These are phyloP conservation scores for Chroicocephalus ridibundus DNA, from an alignment of 2,113 vertebrate species.

Conservation along the genomic window DNA sequence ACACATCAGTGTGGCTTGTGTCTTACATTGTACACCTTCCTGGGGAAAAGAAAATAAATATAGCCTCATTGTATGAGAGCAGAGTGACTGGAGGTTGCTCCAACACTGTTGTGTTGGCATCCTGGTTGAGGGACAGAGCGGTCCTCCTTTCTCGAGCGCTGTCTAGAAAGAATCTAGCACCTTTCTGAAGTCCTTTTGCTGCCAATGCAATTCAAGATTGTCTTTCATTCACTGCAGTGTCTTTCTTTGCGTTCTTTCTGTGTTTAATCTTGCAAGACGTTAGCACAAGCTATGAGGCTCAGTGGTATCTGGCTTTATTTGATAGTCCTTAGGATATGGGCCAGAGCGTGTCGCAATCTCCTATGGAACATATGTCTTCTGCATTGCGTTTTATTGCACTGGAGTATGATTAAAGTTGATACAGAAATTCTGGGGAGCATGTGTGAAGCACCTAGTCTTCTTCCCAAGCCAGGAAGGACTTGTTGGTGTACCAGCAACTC, in stretches of 20 bases:
- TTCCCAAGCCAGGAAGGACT: neutral
- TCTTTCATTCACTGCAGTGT: neutral
- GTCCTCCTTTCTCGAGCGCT: neutral
- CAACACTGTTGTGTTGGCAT: rapidly evolving
- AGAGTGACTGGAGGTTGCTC: neutral
- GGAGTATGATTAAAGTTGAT: neutral
- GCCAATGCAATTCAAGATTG: rapidly evolving
- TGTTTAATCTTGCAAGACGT: neutral
- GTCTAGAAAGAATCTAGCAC: neutral
- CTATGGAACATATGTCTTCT: neutral
- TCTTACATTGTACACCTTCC: neutral
- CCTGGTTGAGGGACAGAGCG: neutral
- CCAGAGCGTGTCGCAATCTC: rapidly evolving
- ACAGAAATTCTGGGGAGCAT: neutral
- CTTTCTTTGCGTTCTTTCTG: neutral
- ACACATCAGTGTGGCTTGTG: neutral
- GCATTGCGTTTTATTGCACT: neutral
- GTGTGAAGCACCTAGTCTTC: neutral
- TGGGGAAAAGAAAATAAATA: neutral
- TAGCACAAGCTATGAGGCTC: neutral
- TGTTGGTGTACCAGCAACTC: neutral
- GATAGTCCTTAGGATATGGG: neutral
- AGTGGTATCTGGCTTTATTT: neutral
- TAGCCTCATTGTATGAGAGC: neutral
- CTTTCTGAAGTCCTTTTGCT: neutral